Evolutionary conservation across 2,888 invertebrate species (phyloP), one percentile per base, ranked within the genome.

Genomic region (Cactoblastis cactorum): DNA sequence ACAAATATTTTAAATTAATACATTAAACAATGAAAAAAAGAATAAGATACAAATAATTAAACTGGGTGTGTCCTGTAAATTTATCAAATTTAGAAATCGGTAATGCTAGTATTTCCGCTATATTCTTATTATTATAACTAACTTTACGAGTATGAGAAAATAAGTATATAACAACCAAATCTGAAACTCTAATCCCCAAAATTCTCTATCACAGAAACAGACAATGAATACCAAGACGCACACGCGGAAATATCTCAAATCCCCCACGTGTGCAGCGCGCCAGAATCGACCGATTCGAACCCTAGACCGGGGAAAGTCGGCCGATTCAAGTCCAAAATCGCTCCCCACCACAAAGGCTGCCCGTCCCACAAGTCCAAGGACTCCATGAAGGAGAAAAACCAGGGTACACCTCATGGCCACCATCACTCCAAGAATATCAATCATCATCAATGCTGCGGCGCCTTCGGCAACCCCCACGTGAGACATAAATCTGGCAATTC

Each of bases 381-480:
- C 3, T 77, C 80, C 1, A 56, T 71, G 1, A 80, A 79, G 50
- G 77, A 78, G 2, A 78, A 79, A 47, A 58, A 54, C 53, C 64
- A 75, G n/a, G n/a, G n/a, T n/a, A n/a, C n/a, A n/a, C 86, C 86
- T 0, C 87, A 88, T 24, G 88, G 87, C 0, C 87, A 88, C 50
- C 83, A 82, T 50, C 87, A 87, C 53, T 74, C 82, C 11, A 89
- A 88, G 59, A 87, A 87, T 41, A 77, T 80, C 0, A 90, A 89
- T 50, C 88, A 90, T 50, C 90, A 90, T 52, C 89, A 89, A 47
- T 90, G 90, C 50, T 90, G 90, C 57, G 90, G 90, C 0, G 90
- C 90, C 0, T 90, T 89, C 45, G 89, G 89, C 0, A 89, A 89
- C 54, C 88, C 89, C 0, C 86, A 90, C 12, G 86, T 87, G 0